Evolutionary conservation across 2,888 invertebrate genomes (phyloP).

Genomic region (Pandemis corylana): DNA sequence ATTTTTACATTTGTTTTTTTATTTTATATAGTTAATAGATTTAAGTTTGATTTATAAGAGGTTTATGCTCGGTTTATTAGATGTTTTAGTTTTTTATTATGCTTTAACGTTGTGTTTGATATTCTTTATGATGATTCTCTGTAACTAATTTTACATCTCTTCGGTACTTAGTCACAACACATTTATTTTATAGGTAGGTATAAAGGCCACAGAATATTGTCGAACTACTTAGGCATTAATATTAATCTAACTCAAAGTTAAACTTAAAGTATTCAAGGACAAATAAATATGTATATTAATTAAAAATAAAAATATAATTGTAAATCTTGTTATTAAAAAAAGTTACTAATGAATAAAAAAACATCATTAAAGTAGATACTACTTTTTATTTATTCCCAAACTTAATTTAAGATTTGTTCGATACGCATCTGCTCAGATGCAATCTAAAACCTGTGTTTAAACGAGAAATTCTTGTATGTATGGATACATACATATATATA

Average conservation of each 20-base stretch:
- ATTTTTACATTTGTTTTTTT: background rate
- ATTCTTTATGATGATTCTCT: too few relatives aligned
- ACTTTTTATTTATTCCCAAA: background rate
- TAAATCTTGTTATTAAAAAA: slow-evolving; percentile 28
- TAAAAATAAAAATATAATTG: slow-evolving; percentile 15
- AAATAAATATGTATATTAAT: slow-evolving; percentile 23
- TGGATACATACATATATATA: too few relatives aligned
- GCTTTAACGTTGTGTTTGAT: background rate
- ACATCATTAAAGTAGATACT: background rate
- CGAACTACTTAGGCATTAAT: slow-evolving; percentile 1
- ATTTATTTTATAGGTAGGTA: background rate
- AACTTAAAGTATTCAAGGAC: slow-evolving; percentile 39
- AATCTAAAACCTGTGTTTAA: too few relatives aligned
- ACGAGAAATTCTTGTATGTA: too few relatives aligned
- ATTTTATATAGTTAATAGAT: background rate
- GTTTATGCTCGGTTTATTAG: background rate
- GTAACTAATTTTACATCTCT: background rate
- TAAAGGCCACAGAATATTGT: background rate
- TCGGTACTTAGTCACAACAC: background rate
- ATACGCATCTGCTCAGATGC: too few relatives aligned
- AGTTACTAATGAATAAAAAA: slow-evolving; percentile 30
- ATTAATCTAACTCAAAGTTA: slow-evolving; percentile 11
- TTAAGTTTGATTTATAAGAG: background rate
- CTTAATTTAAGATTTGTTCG: too few relatives aligned
- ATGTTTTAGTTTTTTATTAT: background rate